Conservation (phyloP, 2,113 vertebrate genomes). For the Gymnobelideus leadbeateri region DNA sequence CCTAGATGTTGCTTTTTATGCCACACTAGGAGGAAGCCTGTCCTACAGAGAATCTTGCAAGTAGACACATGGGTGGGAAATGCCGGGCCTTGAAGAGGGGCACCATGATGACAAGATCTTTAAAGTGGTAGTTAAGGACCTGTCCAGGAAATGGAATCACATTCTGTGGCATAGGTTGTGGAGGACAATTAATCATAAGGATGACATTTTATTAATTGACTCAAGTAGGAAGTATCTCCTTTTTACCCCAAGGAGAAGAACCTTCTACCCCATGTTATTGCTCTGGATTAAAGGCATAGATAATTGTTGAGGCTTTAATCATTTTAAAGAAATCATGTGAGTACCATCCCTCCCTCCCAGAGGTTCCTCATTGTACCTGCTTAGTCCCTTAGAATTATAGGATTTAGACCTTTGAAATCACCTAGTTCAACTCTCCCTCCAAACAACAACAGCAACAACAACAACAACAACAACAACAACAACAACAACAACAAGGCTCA, state of each 20-base stretch:
- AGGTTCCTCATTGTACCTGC: background rate
- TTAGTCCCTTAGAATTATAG: background rate
- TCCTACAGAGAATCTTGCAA: background rate
- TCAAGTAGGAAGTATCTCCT: background rate
- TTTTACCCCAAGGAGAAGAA: background rate
- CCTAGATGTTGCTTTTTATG: background rate
- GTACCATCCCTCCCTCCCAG: background rate
- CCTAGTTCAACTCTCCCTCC: background rate
- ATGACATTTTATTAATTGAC: background rate
- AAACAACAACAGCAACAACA: background rate
- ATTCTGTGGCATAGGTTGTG: background rate
- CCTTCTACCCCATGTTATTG: background rate
- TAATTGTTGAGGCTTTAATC: background rate
- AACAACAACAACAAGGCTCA: background rate
- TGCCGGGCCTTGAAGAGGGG: background rate
- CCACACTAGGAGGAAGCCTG: background rate
- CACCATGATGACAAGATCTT: background rate
- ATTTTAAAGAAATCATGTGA: background rate
- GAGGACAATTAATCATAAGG: background rate
- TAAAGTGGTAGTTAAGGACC: background rate
- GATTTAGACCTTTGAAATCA: background rate
- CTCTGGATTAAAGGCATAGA: background rate
- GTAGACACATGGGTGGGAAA: background rate
- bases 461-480: background rate
- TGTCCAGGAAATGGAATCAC: background rate